Evolutionary conservation across 1,140 invertebrate species (phyloP), one percentile per base, ranked within the genome.

Genomic region (Drosophila guanche): DNA sequence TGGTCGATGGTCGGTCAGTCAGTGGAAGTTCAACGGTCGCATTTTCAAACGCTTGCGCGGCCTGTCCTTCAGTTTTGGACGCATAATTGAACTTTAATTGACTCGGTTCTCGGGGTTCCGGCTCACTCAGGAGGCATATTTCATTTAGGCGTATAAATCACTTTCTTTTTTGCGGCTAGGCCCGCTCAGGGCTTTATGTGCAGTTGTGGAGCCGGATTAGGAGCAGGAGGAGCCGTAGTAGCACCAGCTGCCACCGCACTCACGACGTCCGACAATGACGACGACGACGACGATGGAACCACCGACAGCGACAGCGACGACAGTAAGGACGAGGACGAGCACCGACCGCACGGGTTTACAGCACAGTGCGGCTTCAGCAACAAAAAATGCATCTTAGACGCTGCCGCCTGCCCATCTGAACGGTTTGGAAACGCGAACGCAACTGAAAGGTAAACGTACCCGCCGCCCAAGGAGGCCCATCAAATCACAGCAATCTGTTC

Each of bases 361-460:
- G 10, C 33, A 37, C 4, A 37, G 10, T 37, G 10, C 33, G 33
- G 33, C 33, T 12, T 37, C 54, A 47, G 43, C n/a, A 58, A 43
- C 22, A 61, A 53, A 46, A 58, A 68, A 55, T 53, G 60, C 37
- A 60, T 61, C 50, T 37, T 66, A 57, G 42, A 50, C 33, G 45
- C 59, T 59, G 75, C 76, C 84, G 76, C 70, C 54, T 65, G 76
- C 72, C 75, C 81, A 90, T 90, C 76, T 88, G 86, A 75, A 88
- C 83, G 70, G 90, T 79, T 81, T 86, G 86, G 70, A 76, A 76
- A 81, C 76, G 77, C 83, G 79, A 90, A 89, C 85, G 83, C 89
- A 90, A 90, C 90, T 90, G 79, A 90, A 88, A 81, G 89, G 89
- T 90, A 90, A 90, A 90, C 85, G 89, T 61, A 89, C 89, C 80